Percentiles rank a stretch among this genome's conserved stretches.
phyloP scores from a whole-genome alignment of 2,888 invertebrate genomes.

The Minunthozetes semirufus region DNA sequence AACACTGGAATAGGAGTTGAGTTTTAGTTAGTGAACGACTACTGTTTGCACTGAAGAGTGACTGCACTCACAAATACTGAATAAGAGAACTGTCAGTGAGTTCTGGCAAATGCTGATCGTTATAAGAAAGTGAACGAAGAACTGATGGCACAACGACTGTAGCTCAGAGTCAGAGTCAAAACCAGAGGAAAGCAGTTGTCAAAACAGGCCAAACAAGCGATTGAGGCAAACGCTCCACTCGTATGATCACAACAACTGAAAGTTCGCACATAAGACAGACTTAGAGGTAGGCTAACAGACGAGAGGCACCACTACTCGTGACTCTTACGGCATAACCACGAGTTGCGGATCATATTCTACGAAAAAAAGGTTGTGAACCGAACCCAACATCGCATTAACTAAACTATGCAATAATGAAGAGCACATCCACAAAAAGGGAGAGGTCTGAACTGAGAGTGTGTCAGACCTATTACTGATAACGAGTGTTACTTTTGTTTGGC shows the following conservation, averaged over 20 bases:
- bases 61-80: not conserved
- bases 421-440: not conserved
- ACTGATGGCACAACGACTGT: not conserved
- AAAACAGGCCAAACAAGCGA: conserved; percentile 25
- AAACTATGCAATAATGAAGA: not conserved
- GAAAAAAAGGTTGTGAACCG: conserved; percentile 3
- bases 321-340: conserved; percentile 12
- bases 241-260: not conserved
- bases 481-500: no score
- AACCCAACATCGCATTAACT: not conserved
- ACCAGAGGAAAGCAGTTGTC: conserved; percentile 13
- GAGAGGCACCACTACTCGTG: conserved; percentile 14
- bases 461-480: no score
- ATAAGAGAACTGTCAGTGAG: not conserved
- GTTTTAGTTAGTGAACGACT: not conserved
- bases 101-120: not conserved
- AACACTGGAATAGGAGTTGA: not conserved
- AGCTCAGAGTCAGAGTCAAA: not conserved
- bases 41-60: conserved; percentile 9
- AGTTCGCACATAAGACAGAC: not conserved
- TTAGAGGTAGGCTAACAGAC: not conserved
- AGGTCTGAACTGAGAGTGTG: no score
- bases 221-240: not conserved
- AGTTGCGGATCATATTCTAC: conserved; percentile 7
- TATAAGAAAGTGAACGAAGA: conserved; percentile 1